Percentiles rank a stretch among this genome's conserved stretches.
These are phyloP conservation scores for Delia radicum DNA, from an alignment of 1,140 invertebrate genomes.

Conservation along the genomic window DNA sequence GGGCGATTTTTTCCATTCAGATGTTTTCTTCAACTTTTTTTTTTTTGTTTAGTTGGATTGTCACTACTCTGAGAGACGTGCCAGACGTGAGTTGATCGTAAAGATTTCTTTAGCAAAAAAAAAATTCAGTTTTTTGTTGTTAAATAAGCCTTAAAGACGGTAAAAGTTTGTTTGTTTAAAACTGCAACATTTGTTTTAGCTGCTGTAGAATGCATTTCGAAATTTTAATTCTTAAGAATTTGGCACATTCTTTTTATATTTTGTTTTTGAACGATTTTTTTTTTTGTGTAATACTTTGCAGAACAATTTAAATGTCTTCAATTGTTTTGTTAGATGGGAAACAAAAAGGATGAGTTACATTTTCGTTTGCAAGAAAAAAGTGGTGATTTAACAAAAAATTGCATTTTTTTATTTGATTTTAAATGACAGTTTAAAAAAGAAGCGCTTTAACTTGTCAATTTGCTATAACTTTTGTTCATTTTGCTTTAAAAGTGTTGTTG, in stretches of 20 bases:
- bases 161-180: background rate
- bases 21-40: background rate
- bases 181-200: background rate
- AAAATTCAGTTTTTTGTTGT: background rate
- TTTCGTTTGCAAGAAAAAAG: background rate
- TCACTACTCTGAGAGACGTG: background rate
- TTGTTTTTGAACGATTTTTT: background rate
- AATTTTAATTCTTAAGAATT: conserved; percentile 16
- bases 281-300: background rate
- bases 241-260: conserved; percentile 19
- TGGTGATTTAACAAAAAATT: background rate
- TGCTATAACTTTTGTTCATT: background rate
- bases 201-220: background rate
- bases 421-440: conserved; percentile 2
- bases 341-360: background rate
- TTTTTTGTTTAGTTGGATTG: background rate
- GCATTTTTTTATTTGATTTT: background rate
- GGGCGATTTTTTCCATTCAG: background rate
- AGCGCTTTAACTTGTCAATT: conserved; percentile 10
- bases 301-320: background rate
- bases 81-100: conserved; percentile 20
- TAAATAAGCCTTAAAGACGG: background rate
- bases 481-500: background rate
- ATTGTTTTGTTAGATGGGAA: background rate
- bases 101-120: conserved; percentile 6